A percentile compares a stretch with the other conserved stretches of the same genome.
Conservation (phyloP, 2,113 vertebrate genomes). For the Hymenochirus boettgeri region DNA sequence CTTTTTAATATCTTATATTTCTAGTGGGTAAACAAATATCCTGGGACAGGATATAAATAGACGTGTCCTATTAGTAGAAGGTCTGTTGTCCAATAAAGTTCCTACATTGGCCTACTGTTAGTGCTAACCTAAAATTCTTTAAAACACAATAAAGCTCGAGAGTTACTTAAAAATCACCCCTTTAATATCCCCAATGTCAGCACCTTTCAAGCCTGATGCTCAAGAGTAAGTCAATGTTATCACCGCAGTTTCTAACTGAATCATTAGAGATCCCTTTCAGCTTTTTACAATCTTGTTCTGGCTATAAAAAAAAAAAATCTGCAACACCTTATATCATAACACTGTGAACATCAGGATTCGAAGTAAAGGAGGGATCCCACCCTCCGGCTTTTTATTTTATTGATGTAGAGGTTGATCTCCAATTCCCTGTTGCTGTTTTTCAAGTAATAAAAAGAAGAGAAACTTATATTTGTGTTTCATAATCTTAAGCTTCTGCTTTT, state of each 20-base stretch:
- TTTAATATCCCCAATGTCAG: no score
- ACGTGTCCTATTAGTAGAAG: no score
- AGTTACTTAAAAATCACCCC: no score
- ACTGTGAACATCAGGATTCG: not conserved
- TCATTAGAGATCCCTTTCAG: not conserved
- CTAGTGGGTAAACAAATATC: no score
- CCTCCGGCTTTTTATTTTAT: constrained; percentile 11
- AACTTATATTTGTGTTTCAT: constrained; percentile 35
- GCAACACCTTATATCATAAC: not conserved
- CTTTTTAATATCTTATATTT: no score
- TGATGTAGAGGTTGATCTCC: constrained; percentile 4
- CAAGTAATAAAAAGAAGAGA: not conserved
- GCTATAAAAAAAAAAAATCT: not conserved
- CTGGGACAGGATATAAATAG: no score
- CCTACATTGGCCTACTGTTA: no score
- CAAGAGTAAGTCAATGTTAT: not conserved
- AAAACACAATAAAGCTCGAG: no score
- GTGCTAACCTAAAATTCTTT: no score
- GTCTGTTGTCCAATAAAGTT: no score
- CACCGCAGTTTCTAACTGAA: not conserved
- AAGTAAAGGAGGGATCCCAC: constrained; percentile 1
- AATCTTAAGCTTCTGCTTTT: constrained; percentile 28
- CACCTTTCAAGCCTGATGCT: not conserved
- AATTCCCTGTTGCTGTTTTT: constrained; percentile 41
- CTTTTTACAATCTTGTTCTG: not conserved